Percentiles rank a stretch among this genome's conserved stretches.
phyloP scores from a whole-genome alignment of 2,113 vertebrate species.

The Numenius arquata region DNA sequence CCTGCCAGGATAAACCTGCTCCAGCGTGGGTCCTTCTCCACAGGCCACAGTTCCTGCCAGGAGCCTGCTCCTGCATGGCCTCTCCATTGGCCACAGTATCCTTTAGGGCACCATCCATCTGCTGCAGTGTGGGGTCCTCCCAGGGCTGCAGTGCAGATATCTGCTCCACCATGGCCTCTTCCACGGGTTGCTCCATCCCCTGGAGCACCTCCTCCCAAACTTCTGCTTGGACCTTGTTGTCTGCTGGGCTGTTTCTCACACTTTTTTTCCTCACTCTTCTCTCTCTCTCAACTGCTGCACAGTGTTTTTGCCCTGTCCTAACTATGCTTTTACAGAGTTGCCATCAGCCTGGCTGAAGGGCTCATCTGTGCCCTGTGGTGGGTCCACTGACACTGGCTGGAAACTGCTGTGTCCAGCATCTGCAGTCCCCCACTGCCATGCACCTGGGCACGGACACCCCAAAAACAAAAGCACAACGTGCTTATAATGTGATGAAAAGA shows the following conservation, averaged over 20 bases:
- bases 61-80: background rate
- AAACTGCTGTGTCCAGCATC: background rate
- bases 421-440: background rate
- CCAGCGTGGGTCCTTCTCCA: background rate
- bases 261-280: background rate
- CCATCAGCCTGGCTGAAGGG: background rate
- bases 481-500: background rate
- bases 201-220: background rate
- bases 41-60: background rate
- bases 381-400: fast-evolving
- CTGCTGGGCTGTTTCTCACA: background rate
- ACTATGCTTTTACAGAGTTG: background rate
- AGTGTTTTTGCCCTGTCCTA: background rate
- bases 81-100: background rate
- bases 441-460: fast-evolving
- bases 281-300: background rate
- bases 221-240: background rate
- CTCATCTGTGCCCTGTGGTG: fast-evolving
- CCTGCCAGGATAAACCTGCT: background rate
- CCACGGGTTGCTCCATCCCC: fast-evolving
- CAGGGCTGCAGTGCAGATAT: background rate
- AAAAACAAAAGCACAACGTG: background rate
- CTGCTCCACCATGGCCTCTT: background rate
- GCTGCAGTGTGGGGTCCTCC: background rate
- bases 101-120: background rate